Evolutionary conservation across 2,797 vertebrate species (phyloP).

Genomic region (Myotis daubentonii): DNA sequence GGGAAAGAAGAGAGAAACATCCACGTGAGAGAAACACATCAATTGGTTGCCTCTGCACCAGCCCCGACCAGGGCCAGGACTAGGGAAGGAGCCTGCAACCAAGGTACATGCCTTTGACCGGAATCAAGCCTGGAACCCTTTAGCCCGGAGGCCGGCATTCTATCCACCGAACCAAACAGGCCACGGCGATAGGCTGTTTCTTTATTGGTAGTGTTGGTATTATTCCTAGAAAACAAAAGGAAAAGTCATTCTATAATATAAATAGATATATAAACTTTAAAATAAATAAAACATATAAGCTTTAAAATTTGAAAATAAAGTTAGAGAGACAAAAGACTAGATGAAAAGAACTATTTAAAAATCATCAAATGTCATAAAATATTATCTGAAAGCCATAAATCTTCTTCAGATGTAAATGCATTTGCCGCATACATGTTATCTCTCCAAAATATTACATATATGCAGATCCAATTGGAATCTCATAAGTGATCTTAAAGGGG

Average conservation of each 20-base stretch:
- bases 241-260: not conserved
- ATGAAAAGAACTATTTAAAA: not conserved
- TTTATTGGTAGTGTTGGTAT: not conserved
- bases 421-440: not conserved
- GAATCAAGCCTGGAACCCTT: no score
- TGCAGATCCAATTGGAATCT: not conserved
- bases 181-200: no score
- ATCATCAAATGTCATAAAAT: not conserved
- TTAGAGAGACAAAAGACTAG: not conserved
- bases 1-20: no score
- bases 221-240: not conserved
- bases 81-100: no score
- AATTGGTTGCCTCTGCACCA: no score
- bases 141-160: no score
- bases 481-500: not conserved
- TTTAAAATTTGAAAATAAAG: constrained; percentile 18
- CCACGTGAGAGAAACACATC: no score
- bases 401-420: not conserved
- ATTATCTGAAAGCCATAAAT: not conserved
- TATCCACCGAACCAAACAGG: no score
- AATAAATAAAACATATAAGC: not conserved
- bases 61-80: no score
- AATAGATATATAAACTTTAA: not conserved
- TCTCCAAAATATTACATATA: not conserved
- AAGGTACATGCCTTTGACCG: no score